Evolutionary conservation across 2,797 vertebrate species (phyloP).

Genomic region (Malacoraja senta): DNA sequence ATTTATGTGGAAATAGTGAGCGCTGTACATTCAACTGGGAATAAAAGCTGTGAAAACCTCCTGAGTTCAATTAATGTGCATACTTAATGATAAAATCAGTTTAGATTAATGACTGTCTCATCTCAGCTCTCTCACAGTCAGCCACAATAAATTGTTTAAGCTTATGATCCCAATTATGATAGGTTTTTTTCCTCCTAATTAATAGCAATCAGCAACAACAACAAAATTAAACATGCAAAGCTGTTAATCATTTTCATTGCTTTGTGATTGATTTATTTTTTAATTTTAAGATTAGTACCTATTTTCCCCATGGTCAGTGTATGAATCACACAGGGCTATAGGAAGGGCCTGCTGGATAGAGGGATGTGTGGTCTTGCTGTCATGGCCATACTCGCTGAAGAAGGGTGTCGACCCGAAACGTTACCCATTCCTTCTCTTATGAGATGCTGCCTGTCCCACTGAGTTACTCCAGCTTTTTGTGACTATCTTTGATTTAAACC

Average conservation of each 20-base stretch:
- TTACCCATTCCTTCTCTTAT: no score
- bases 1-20: neutral
- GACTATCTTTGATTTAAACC: no score
- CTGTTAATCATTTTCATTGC: neutral
- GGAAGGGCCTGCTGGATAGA: neutral
- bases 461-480: no score
- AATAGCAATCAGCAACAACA: neutral
- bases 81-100: neutral
- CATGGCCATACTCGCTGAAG: neutral
- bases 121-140: neutral
- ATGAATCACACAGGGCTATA: neutral
- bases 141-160: neutral
- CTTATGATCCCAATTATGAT: neutral
- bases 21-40: neutral
- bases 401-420: no score
- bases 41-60: neutral
- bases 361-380: neutral
- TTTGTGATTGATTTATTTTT: neutral
- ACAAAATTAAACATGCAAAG: neutral
- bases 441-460: no score
- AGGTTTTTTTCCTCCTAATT: neutral
- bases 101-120: neutral
- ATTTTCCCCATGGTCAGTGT: neutral
- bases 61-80: neutral
- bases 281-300: neutral